Evolutionary conservation across 2,113 vertebrate genomes (phyloP).

Genomic region (Sphyrna mokarran): DNA sequence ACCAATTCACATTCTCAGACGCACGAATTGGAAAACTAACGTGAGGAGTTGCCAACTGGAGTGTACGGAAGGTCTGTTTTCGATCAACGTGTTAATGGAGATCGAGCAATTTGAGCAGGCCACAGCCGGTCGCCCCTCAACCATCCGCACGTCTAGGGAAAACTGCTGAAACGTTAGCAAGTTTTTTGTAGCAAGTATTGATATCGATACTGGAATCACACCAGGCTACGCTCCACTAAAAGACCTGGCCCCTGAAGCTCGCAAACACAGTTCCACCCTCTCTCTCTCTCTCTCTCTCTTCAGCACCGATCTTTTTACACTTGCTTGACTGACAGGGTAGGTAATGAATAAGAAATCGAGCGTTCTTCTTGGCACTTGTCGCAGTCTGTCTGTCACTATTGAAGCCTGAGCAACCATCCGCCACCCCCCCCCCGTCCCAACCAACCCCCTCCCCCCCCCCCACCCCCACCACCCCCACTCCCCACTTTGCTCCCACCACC

Average conservation of each 20-base stretch:
- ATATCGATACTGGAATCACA: not conserved
- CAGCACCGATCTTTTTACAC: not conserved
- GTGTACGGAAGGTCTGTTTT: not conserved
- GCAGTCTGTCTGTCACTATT: slow-evolving; percentile 4
- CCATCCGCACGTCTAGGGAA: not conserved
- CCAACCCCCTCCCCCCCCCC: too few species aligned
- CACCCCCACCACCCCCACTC: not conserved
- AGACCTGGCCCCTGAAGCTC: not conserved
- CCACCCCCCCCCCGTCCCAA: too few species aligned
- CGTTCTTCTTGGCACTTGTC: not conserved
- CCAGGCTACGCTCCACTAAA: not conserved
- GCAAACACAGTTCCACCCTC: not conserved
- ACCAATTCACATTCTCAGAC: not conserved
- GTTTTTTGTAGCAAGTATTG: not conserved
- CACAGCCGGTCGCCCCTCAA: not conserved
- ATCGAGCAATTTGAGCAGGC: not conserved
- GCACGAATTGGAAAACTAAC: not conserved
- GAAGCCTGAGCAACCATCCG: not conserved
- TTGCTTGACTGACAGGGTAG: not conserved
- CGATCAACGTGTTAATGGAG: not conserved
- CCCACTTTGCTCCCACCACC: too few species aligned
- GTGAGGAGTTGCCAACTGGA: not conserved
- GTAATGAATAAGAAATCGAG: not conserved
- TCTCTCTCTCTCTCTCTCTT: not conserved
- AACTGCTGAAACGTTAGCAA: not conserved